Base-by-base conservation (phyloP, 2,888 invertebrate genomes). In the Dynastes grantii region DNA sequence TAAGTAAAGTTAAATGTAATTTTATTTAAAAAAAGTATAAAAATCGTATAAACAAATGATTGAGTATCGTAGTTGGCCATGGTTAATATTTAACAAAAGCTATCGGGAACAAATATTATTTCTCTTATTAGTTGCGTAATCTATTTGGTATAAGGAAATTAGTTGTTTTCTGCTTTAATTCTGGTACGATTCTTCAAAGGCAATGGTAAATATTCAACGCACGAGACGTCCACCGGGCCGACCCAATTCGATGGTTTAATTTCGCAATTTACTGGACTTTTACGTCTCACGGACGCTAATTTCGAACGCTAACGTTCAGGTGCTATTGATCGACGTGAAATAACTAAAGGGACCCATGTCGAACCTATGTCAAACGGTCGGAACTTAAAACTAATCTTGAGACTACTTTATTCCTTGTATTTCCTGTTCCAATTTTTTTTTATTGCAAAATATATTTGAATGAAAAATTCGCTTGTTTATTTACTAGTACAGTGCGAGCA, bases 311-410 rank as follows among this genome's bases (percentile, higher is more conserved):
- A 37, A 11, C 58, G 22, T 68, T 68, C 40, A 58, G 73, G 73
- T 73, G 73, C 58, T 73, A 58, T 73, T 61, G 73, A 73, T 73
- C 58, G 58, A 73, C 37, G 40, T 68, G 5, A 73, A 73, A 73
- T 73, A 73, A 40, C 73, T 73, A 40, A 55, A 73, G 27, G 40
- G 40, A 73, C 58, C 37, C 58, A 73, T 37, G 58, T 73, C 58
- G 16, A 73, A 73, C 58, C 73, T 37, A 11, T 58, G 37, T 73
- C 73, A 55, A 73, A n/a, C 40, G 11, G 53, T 8, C 3, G 58
- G 58, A 37, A 58, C 40, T 61, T 16, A 11, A 68, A 68, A 68
- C 51, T 68, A 68, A 51, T 51, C 51, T 49, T 68, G 53, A 51
- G 53, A 51, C 49, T 68, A 9, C 8, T 29, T 63, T 6, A 63